Evolutionary conservation across 37 sponge, comb jelly and placozoan genomes (phyloP).

Genomic region (Beroe forskalii): DNA sequence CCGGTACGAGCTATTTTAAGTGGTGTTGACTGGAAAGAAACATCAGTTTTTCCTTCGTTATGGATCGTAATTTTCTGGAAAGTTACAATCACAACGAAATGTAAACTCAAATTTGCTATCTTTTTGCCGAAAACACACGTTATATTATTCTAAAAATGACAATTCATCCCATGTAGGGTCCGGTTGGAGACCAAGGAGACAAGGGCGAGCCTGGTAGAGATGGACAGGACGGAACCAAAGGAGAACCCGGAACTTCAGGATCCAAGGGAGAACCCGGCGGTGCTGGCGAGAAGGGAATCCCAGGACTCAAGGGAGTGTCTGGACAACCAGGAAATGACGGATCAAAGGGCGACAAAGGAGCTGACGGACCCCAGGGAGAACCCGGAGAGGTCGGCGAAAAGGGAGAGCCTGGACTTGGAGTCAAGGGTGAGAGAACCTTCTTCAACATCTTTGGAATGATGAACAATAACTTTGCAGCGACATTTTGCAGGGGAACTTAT

Average conservation of each 20-base stretch:
- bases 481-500: no score
- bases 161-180: no score
- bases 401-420: background rate
- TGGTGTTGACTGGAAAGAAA: constrained; percentile 15
- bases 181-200: background rate
- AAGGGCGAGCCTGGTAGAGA: background rate
- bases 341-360: background rate
- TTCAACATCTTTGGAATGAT: no score
- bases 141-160: no score
- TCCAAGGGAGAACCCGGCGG: background rate
- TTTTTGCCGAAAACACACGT: no score
- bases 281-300: background rate
- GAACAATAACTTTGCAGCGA: no score
- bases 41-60: no score
- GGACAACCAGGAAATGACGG: constrained; percentile 64
- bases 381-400: background rate
- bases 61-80: no score
- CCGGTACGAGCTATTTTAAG: no score
- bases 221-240: background rate
- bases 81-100: no score
- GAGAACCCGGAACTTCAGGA: background rate
- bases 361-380: background rate
- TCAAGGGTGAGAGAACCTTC: background rate
- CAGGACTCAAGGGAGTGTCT: constrained; percentile 66
- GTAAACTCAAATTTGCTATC: no score